phyloP scores from a whole-genome alignment of 2,797 vertebrate genomes.

The Dendrocincla fuliginosa region DNA sequence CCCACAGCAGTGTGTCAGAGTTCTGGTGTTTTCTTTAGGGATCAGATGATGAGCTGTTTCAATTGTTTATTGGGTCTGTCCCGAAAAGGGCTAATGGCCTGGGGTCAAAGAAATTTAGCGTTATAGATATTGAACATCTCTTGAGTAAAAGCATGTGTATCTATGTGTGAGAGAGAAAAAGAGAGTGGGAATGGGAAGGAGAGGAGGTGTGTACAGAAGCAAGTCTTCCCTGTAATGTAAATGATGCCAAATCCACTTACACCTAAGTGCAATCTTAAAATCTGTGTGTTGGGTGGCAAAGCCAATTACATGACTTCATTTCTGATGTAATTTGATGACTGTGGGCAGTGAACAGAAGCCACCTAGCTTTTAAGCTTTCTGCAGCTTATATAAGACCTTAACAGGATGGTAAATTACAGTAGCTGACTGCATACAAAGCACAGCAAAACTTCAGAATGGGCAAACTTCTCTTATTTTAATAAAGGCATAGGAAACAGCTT shows the following conservation, averaged over 20 bases:
- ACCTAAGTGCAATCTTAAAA: slow-evolving; percentile 7
- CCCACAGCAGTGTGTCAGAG: not conserved
- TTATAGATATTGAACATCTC: not conserved
- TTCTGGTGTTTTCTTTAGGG: not conserved
- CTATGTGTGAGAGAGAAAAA: not conserved
- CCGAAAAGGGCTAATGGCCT: not conserved
- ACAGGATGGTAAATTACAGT: not conserved
- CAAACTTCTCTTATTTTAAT: not conserved
- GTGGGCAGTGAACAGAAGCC: not conserved
- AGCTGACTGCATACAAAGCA: not conserved
- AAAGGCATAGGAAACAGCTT: not conserved
- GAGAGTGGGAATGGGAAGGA: not conserved
- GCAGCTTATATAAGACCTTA: not conserved
- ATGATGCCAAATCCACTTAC: not conserved
- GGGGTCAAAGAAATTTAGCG: not conserved
- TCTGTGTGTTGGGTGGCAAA: not conserved
- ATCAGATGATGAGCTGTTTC: not conserved
- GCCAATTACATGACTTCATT: not conserved
- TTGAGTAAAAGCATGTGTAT: not conserved
- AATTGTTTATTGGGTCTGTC: not conserved
- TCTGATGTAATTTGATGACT: not conserved
- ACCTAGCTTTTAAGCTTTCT: not conserved
- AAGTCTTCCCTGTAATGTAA: not conserved
- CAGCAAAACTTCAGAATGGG: not conserved
- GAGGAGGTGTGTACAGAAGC: not conserved